Evolutionary conservation across 2,113 vertebrate species (phyloP).

Genomic region (Eira barbara): DNA sequence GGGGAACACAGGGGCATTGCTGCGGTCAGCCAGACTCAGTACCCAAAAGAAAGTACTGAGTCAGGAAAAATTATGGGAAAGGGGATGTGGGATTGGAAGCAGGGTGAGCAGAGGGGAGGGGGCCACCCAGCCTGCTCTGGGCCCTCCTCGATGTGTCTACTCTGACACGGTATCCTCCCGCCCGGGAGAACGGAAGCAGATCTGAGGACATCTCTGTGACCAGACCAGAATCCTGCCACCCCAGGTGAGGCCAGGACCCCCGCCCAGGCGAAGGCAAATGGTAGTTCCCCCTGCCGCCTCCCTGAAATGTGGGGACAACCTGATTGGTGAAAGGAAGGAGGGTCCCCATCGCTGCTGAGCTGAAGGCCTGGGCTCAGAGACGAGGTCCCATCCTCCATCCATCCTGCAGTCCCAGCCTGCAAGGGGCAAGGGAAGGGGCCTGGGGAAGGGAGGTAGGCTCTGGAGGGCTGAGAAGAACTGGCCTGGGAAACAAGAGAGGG

Average conservation of each 20-base stretch:
- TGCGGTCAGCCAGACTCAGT: not conserved
- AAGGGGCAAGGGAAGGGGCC: not conserved
- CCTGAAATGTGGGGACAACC: not conserved
- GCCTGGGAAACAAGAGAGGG: not conserved
- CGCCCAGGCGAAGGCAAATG: not conserved
- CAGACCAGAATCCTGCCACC: not conserved
- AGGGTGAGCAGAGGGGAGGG: not conserved
- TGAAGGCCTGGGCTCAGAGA: not conserved
- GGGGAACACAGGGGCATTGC: not conserved
- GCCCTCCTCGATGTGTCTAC: not conserved
- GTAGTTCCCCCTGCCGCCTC: not conserved
- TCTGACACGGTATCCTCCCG: not conserved
- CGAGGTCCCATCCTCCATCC: not conserved
- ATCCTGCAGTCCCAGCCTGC: accelerated
- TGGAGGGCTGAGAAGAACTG: not conserved
- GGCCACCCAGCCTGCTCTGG: not conserved
- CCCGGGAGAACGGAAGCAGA: not conserved
- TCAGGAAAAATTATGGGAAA: slow-evolving; percentile 61
- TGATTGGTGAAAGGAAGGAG: no score
- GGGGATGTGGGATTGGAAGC: slow-evolving; percentile 71
- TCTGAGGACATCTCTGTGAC: not conserved
- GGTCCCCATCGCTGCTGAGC: not conserved
- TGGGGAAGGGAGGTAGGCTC: not conserved
- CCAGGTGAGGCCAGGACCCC: slow-evolving; percentile 36
- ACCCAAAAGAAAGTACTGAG: slow-evolving; percentile 22